Percentiles rank a stretch among this genome's conserved stretches.
These are phyloP conservation scores for Peromyscus leucopus DNA, from an alignment of 2,113 vertebrate genomes.

Conservation along the genomic window DNA sequence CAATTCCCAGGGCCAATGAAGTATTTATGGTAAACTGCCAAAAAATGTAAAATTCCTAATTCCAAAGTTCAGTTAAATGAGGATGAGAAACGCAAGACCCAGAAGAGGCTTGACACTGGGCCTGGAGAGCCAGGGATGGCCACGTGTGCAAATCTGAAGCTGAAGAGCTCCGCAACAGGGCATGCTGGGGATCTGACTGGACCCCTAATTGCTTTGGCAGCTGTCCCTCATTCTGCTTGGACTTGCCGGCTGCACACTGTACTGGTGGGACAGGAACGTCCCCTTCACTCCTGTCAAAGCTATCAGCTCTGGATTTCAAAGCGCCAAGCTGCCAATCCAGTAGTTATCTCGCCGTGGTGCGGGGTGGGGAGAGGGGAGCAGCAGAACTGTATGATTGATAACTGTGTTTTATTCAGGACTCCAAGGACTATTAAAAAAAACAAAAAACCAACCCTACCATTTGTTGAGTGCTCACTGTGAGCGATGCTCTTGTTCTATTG, in stretches of 20 bases:
- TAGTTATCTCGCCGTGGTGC: conserved; percentile 57
- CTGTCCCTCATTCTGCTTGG: conserved; percentile 72
- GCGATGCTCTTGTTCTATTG: neutral
- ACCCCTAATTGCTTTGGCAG: conserved; percentile 82
- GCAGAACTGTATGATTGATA: neutral
- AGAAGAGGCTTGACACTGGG: conserved; percentile 67
- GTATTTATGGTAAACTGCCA: conserved; percentile 65
- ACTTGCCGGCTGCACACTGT: conserved; percentile 67
- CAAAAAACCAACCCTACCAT: neutral
- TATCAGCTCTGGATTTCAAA: conserved; percentile 76
- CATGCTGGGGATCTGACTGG: conserved; percentile 72
- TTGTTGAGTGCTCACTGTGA: neutral
- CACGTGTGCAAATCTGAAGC: conserved; percentile 69
- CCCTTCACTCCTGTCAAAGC: conserved; percentile 68
- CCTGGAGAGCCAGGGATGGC: conserved; percentile 72
- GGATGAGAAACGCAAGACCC: conserved; percentile 75
- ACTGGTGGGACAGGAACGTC: conserved; percentile 55
- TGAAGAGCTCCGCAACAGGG: conserved; percentile 80
- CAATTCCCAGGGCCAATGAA: conserved; percentile 7
- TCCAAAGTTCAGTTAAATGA: conserved; percentile 69
- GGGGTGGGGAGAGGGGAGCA: neutral
- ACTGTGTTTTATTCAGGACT: neutral
- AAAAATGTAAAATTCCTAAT: conserved; percentile 68
- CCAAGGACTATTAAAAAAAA: neutral
- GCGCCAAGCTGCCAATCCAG: conserved; percentile 44